Conservation (phyloP, 1,140 invertebrate genomes). For the Calephelis virginiensis region DNA sequence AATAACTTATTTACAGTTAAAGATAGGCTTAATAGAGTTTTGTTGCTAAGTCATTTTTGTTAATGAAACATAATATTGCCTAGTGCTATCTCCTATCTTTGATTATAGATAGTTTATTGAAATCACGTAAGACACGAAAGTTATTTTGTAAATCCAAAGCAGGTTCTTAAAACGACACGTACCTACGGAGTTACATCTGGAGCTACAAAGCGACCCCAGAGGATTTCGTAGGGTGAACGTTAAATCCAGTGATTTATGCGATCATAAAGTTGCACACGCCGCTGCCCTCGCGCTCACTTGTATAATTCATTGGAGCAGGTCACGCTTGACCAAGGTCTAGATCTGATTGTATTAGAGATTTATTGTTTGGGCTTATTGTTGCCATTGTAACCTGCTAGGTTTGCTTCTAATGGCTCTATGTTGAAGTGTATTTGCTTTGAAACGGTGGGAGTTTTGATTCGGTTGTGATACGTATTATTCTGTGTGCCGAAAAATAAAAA, state of each 20-base stretch:
- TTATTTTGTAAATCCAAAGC: too few relatives aligned
- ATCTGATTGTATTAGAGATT: constrained; percentile 54
- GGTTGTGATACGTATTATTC: too few relatives aligned
- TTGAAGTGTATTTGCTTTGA: not conserved
- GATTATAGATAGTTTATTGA: too few relatives aligned
- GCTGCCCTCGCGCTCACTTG: constrained; percentile 70
- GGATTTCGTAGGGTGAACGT: constrained; percentile 42
- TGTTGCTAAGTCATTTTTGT: too few relatives aligned
- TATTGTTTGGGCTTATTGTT: constrained; percentile 36
- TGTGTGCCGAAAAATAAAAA: too few relatives aligned
- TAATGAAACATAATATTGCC: too few relatives aligned
- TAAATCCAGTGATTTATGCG: constrained; percentile 61
- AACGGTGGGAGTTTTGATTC: not conserved
- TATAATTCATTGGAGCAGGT: constrained; percentile 69
- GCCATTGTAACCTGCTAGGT: not conserved
- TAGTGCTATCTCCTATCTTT: too few relatives aligned
- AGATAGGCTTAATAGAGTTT: too few relatives aligned
- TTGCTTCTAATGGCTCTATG: not conserved
- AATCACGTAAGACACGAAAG: too few relatives aligned
- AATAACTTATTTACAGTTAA: too few relatives aligned
- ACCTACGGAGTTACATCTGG: not conserved
- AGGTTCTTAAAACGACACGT: constrained; percentile 20
- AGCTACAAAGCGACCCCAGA: constrained; percentile 30
- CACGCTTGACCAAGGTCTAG: constrained; percentile 60
- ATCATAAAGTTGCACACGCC: constrained; percentile 68